Conservation (phyloP, 2,888 invertebrate genomes). For the Choristoneura rosaceana region DNA sequence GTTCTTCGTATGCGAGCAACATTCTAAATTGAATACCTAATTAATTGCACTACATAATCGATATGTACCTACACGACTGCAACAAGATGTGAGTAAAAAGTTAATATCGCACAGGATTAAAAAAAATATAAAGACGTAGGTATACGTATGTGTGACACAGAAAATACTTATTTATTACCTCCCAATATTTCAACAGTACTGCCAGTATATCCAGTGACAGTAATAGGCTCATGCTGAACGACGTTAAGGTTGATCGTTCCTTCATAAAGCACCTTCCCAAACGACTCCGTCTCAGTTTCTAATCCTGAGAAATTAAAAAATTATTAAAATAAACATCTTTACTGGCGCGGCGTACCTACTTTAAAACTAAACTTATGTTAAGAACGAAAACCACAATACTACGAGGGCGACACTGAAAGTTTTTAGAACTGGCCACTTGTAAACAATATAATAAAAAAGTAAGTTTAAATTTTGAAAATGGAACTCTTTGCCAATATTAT, state of each 20-base stretch:
- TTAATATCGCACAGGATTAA: too few species aligned
- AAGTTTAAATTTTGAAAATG: too few species aligned
- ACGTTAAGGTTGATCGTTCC: slow-evolving; percentile 56
- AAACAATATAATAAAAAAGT: too few species aligned
- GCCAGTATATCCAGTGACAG: slow-evolving; percentile 57
- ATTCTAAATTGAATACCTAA: too few species aligned
- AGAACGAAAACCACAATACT: slow-evolving; percentile 60
- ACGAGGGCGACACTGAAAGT: too few species aligned
- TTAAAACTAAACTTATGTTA: slow-evolving; percentile 29
- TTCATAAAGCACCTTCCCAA: slow-evolving; percentile 64
- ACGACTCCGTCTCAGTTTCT: slow-evolving; percentile 47
- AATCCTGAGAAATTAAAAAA: slow-evolving; percentile 34
- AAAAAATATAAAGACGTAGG: too few species aligned
- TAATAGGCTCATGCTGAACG: slow-evolving; percentile 66
- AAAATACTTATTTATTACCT: slow-evolving; percentile 53
- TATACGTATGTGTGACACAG: neutral
- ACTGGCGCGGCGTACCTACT: neutral
- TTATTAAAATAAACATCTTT: slow-evolving; percentile 1
- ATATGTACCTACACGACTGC: too few species aligned
- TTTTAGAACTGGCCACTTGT: too few species aligned
- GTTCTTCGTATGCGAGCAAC: too few species aligned
- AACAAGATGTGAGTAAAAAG: too few species aligned
- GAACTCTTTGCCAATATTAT: too few species aligned
- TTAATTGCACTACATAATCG: too few species aligned
- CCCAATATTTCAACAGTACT: slow-evolving; percentile 58